phyloP scores from a whole-genome alignment of 2,888 invertebrate genomes.

The Pyrrhia umbra region DNA sequence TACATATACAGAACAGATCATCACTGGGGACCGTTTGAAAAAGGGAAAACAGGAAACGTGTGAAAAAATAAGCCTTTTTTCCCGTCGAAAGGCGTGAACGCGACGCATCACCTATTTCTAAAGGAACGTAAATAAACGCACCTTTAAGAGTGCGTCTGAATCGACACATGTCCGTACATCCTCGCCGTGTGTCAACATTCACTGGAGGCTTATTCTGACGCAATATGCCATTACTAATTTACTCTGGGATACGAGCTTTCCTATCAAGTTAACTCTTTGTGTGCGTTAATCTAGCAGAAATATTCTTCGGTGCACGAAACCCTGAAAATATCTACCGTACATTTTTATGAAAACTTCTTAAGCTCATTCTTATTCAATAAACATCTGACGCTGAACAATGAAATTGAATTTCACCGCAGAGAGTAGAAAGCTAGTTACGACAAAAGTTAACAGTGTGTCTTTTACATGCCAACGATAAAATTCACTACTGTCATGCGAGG shows the following conservation, averaged over 20 bases:
- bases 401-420: conserved; percentile 17
- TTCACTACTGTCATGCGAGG: conserved; percentile 14
- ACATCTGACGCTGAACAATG: not conserved
- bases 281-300: conserved; percentile 10
- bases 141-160: conserved; percentile 83
- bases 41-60: conserved; percentile 70
- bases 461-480: not conserved
- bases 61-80: conserved; percentile 79
- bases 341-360: not conserved
- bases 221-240: conserved; percentile 54
- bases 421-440: not conserved
- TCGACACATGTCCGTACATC: conserved; percentile 76
- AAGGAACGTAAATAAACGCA: conserved; percentile 87
- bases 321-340: not conserved
- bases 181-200: conserved; percentile 70
- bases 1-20: conserved; percentile 56
- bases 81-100: conserved; percentile 79
- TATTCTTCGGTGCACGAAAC: not conserved
- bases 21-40: conserved; percentile 61
- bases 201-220: conserved; percentile 56
- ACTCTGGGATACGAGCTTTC: conserved; percentile 26
- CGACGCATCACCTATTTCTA: conserved; percentile 86
- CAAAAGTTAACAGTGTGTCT: not conserved
- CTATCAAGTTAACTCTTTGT: conserved; percentile 17
- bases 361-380: not conserved